Percentiles rank a stretch among this genome's conserved stretches.
These are phyloP conservation scores for Hydrolagus affinis DNA, from an alignment of 2,113 vertebrate species.

Conservation along the genomic window DNA sequence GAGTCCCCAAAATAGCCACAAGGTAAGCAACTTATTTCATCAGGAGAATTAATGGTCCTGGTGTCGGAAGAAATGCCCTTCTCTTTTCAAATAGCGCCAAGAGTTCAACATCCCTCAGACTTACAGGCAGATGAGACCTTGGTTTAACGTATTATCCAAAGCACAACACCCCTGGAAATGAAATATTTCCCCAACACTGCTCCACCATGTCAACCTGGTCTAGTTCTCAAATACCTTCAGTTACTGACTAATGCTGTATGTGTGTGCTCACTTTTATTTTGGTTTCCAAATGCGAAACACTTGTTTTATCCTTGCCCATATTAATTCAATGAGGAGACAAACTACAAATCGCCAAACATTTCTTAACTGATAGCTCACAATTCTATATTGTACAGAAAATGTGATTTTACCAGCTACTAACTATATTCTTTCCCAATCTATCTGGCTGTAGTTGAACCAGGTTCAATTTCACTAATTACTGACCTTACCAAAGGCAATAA, in stretches of 20 bases:
- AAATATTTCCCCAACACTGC: background rate
- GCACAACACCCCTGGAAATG: background rate
- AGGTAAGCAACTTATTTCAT: no score
- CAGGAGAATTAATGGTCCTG: no score
- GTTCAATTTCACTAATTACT: constrained; percentile 21
- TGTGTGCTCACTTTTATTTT: background rate
- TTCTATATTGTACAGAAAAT: background rate
- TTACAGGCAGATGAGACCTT: no score
- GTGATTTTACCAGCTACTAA: constrained; percentile 6
- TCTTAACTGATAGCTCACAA: background rate
- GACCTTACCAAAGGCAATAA: constrained; percentile 15
- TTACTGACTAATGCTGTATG: background rate
- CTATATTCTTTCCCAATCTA: background rate
- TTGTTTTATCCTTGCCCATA: background rate
- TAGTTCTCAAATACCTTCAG: background rate
- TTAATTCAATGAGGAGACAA: background rate
- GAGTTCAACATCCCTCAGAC: no score
- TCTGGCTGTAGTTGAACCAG: background rate
- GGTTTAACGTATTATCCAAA: no score
- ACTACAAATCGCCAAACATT: background rate
- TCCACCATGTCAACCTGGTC: background rate
- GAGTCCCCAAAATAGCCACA: no score
- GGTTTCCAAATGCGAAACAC: background rate
- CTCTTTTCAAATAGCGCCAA: no score
- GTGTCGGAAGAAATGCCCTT: no score